These are phyloP conservation scores for Macroglossus sobrinus DNA, from an alignment of 2,113 vertebrate species.

Conservation along the genomic window DNA sequence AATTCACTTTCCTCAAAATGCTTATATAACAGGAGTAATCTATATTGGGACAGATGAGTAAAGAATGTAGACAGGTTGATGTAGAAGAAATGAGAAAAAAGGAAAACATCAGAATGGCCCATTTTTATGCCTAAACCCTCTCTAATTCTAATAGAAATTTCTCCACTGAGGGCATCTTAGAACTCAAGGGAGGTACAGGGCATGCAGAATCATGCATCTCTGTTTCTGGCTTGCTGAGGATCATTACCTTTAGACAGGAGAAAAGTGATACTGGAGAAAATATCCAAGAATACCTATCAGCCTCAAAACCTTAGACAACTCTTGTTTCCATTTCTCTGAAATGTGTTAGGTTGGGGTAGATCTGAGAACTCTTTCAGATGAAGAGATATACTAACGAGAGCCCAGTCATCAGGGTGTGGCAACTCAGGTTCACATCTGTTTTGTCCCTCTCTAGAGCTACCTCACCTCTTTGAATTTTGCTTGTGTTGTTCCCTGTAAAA, in stretches of 20 bases:
- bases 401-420: not conserved
- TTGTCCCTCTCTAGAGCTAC: not conserved
- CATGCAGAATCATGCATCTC: not conserved
- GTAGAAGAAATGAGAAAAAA: not conserved
- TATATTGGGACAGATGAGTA: not conserved
- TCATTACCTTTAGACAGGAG: not conserved
- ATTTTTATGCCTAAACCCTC: not conserved
- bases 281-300: not conserved
- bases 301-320: not conserved
- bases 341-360: not conserved
- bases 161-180: not conserved
- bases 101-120: not conserved
- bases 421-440: not conserved
- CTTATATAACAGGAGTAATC: not conserved
- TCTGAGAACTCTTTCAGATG: not conserved
- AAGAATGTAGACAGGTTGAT: not conserved
- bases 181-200: not conserved
- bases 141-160: not conserved
- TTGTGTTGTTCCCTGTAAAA: not conserved
- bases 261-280: not conserved
- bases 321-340: not conserved
- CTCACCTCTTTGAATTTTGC: not conserved
- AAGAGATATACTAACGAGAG: not conserved
- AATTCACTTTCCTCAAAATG: not conserved
- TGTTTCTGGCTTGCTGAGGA: not conserved